Conservation (phyloP, 2,888 invertebrate species). For the Volucella bombylans region DNA sequence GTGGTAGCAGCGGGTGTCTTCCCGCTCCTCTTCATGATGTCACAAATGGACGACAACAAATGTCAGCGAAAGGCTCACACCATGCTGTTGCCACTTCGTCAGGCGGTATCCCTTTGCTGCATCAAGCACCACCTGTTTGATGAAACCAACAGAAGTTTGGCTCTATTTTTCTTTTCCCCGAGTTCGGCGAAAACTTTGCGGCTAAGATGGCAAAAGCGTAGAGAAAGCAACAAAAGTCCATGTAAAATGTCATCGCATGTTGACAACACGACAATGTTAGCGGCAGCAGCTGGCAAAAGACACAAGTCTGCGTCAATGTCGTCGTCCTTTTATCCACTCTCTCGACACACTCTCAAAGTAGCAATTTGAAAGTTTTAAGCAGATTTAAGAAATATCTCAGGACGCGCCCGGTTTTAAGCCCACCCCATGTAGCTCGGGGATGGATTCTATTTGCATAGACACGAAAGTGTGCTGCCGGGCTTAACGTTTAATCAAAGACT, state of each 20-base stretch:
- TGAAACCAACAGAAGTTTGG: conserved; percentile 65
- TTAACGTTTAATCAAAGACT: conserved; percentile 74
- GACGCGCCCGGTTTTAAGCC: conserved; percentile 32
- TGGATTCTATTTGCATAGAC: conserved; percentile 59
- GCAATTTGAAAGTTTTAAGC: conserved; percentile 73
- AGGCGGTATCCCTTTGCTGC: not conserved
- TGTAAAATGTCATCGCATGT: conserved; percentile 70
- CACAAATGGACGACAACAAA: conserved; percentile 38
- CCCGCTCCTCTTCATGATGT: conserved; percentile 15
- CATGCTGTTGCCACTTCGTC: conserved; percentile 15
- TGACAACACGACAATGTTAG: conserved; percentile 55
- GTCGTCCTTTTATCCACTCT: conserved; percentile 42
- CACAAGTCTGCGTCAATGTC: conserved; percentile 38
- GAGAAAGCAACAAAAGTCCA: conserved; percentile 50
- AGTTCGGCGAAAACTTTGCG: conserved; percentile 58
- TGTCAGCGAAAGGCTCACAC: conserved; percentile 32
- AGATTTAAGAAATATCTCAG: conserved; percentile 64
- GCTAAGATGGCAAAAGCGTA: conserved; percentile 55
- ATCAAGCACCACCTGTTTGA: conserved; percentile 66
- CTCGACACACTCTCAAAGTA: conserved; percentile 47
- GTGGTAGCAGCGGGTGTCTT: not conserved
- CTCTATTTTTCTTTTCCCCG: conserved; percentile 17
- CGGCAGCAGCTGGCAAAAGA: conserved; percentile 55
- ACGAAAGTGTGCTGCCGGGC: conserved; percentile 65
- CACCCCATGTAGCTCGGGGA: conserved; percentile 26